Conservation (phyloP, 2,888 invertebrate species). For the Acheta domesticus region DNA sequence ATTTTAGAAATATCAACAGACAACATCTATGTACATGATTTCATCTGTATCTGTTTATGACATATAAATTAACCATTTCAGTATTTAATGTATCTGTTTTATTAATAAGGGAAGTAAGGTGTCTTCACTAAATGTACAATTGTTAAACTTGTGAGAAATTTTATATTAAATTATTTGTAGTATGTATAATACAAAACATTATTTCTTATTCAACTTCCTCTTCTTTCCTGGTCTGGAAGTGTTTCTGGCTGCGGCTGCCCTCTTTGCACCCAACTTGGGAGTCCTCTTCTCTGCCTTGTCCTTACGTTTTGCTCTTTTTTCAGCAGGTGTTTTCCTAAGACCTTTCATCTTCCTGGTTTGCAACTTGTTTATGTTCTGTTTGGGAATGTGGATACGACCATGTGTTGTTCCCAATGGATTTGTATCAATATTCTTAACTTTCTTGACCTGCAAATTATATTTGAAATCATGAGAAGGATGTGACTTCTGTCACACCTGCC, state of each 20-base stretch:
- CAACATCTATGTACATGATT: too few species aligned
- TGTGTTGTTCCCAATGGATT: slow-evolving; percentile 86
- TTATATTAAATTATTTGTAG: neutral
- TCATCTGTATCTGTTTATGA: too few species aligned
- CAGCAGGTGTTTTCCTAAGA: slow-evolving; percentile 33
- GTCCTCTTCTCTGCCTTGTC: slow-evolving; percentile 29
- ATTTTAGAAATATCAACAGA: too few species aligned
- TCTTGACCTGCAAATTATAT: slow-evolving; percentile 57
- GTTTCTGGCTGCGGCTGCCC: too few species aligned
- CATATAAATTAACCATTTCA: too few species aligned
- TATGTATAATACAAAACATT: slow-evolving; percentile 7
- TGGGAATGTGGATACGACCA: slow-evolving; percentile 90
- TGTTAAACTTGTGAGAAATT: neutral
- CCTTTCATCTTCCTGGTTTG: slow-evolving; percentile 92
- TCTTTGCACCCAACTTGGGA: too few species aligned
- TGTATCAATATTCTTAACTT: slow-evolving; percentile 85
- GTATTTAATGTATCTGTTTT: too few species aligned
- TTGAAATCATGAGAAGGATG: too few species aligned
- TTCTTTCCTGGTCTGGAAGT: neutral
- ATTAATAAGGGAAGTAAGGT: neutral
- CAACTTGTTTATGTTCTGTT: slow-evolving; percentile 77
- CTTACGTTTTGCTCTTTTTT: slow-evolving; percentile 31
- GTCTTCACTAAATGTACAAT: neutral
- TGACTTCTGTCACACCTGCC: too few species aligned
- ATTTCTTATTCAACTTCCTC: neutral